Evolutionary conservation across 2,888 invertebrate genomes (phyloP), one percentile per base, ranked within the genome.

Genomic region (Euproctis similis): DNA sequence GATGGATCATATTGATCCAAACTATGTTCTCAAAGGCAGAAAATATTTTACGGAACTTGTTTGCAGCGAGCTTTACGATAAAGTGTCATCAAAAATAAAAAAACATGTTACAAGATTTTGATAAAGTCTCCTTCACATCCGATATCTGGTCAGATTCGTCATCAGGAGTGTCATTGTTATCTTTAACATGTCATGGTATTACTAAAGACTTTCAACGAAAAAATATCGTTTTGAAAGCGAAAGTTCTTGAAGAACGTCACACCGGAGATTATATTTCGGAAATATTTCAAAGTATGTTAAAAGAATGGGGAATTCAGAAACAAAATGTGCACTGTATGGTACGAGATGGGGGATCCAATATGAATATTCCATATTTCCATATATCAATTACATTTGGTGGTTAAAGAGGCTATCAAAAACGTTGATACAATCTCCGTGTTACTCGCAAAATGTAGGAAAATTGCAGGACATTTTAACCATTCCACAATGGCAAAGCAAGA

Each of bases 21-120:
- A 28, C 8, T 44, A 49, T 41, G 28, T 42, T 43, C 41, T 46
- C 34, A 48, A 34, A 29, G 11, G 17, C 28, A 36, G 46, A 4
- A 39, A 38, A 16, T 42, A 34, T 42, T 41, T 39, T 30, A 47
- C 39, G 30, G 30, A 28, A 1, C 36, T 34, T 23, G 32, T 43
- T 21, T 47, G 44, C 24, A 35, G 39, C 5, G 21, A 45, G 16
- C 31, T 42, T 36, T 40, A 49, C 14, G 34, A 30, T 30, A 42
- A 39, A 28, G 31, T 43, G 24, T 35, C 11, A 8, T 8, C 39
- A 11, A 43, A 30, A 35, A 36, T 41, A 14, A 30, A 36, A 1
- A 37, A 35, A 34, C 40, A 43, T 26, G 12, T 43, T 7, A 42
- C 39, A 36, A 30, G 31, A n/a, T n/a, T 48, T 43, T 28, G 38